A percentile compares a stretch with the other conserved stretches of the same genome.
phyloP scores from a whole-genome alignment of 2,888 invertebrate genomes.

The Diaprepes abbreviatus region DNA sequence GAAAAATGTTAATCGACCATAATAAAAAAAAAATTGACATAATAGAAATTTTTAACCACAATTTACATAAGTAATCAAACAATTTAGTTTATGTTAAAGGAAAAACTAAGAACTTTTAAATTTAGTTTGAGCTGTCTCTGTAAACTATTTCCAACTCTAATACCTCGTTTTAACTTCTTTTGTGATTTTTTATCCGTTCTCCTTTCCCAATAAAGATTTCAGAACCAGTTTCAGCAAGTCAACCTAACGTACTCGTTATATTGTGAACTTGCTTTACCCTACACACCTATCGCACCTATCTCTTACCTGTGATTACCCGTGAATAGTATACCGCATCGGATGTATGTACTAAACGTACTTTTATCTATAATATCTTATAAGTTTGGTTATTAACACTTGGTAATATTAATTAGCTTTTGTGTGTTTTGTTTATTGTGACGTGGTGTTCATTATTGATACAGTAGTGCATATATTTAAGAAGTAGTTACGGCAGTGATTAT shows the following conservation, averaged over 20 bases:
- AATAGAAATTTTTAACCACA: no score
- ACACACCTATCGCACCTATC: slow-evolving; percentile 32
- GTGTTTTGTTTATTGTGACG: not conserved
- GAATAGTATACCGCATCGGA: slow-evolving; percentile 24
- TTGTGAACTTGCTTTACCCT: slow-evolving; percentile 44
- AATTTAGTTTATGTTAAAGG: no score
- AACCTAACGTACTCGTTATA: slow-evolving; percentile 45
- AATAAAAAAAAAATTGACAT: no score
- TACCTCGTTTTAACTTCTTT: slow-evolving; percentile 36
- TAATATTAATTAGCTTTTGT: not conserved
- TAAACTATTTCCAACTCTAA: slow-evolving; percentile 6
- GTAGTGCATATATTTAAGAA: no score
- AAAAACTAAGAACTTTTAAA: no score
- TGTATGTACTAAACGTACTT: slow-evolving; percentile 20
- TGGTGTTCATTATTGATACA: not conserved
- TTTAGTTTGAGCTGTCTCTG: no score
- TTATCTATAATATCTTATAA: slow-evolving; percentile 12
- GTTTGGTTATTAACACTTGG: not conserved
- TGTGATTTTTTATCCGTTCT: slow-evolving; percentile 38
- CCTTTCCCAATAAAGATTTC: slow-evolving; percentile 49
- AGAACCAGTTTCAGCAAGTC: slow-evolving; percentile 49
- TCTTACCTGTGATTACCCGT: slow-evolving; percentile 34
- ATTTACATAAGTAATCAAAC: no score
- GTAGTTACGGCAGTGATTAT: no score
- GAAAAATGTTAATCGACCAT: no score